A percentile compares a stretch with the other conserved stretches of the same genome.
Conservation (phyloP, 2,113 vertebrate species). For the Ctenomys sociabilis region DNA sequence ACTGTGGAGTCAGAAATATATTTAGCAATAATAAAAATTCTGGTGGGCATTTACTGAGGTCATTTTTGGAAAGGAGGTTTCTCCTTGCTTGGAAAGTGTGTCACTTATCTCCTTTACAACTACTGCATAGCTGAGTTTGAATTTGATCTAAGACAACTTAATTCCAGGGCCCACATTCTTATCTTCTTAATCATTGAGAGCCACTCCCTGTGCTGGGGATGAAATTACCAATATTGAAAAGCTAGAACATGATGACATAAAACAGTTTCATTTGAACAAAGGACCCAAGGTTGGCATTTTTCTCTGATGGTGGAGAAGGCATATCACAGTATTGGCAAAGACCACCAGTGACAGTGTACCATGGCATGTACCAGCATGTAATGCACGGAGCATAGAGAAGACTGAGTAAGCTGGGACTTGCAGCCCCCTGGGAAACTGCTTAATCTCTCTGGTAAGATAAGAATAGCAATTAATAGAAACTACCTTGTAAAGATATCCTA, state of each 20-base stretch:
- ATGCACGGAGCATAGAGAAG: neutral
- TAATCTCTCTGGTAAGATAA: neutral
- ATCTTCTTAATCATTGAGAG: neutral
- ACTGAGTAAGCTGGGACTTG: neutral
- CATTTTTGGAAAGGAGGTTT: neutral
- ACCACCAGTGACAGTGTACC: neutral
- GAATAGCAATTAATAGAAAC: conserved; percentile 22
- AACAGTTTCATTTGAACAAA: neutral
- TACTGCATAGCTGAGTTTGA: neutral
- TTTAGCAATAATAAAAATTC: neutral
- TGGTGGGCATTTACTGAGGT: neutral
- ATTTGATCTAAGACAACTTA: neutral
- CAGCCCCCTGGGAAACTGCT: neutral
- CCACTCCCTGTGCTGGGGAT: too few relatives aligned
- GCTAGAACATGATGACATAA: neutral
- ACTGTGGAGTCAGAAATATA: neutral
- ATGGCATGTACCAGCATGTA: neutral
- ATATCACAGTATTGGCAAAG: neutral
- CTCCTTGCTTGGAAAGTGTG: neutral
- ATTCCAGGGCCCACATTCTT: neutral
- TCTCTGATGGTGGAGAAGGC: neutral
- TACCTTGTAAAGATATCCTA: neutral
- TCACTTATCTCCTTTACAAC: neutral
- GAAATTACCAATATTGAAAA: neutral
- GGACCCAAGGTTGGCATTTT: neutral